Conservation (phyloP, 2,888 invertebrate genomes). For the Amphipoea oculea region DNA sequence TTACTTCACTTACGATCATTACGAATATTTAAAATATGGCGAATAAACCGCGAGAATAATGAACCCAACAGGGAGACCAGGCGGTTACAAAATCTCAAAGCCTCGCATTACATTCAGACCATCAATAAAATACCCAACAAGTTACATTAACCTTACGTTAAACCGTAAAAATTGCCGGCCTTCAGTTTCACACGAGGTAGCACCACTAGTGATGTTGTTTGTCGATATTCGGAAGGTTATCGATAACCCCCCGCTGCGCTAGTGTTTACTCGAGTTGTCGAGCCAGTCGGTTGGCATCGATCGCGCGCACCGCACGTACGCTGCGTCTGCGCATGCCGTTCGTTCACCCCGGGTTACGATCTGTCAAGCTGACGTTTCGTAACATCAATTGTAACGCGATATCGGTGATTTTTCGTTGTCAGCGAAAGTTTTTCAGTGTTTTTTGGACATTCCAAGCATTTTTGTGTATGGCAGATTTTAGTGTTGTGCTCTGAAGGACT, state of each 20-base stretch:
- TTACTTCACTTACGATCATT: slow-evolving; percentile 29
- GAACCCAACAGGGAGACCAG: slow-evolving; percentile 25
- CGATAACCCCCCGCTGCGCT: slow-evolving; percentile 87
- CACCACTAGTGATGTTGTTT: slow-evolving; percentile 75
- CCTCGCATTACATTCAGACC: slow-evolving; percentile 50
- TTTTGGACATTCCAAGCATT: slow-evolving; percentile 66
- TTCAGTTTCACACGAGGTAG: slow-evolving; percentile 73
- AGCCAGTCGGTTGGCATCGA: slow-evolving; percentile 80
- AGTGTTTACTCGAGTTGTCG: slow-evolving; percentile 71
- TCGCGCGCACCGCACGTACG: slow-evolving; percentile 81
- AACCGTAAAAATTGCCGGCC: slow-evolving; percentile 70
- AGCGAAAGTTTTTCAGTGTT: slow-evolving; percentile 62
- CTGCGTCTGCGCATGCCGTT: slow-evolving; percentile 76
- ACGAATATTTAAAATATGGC: slow-evolving; percentile 16
- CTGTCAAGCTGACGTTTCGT: slow-evolving; percentile 87
- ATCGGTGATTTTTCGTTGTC: slow-evolving; percentile 64
- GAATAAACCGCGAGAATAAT: slow-evolving; percentile 49
- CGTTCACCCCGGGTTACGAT: slow-evolving; percentile 81
- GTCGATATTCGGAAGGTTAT: slow-evolving; percentile 79
- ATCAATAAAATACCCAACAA: slow-evolving; percentile 64
- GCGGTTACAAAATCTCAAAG: slow-evolving; percentile 52
- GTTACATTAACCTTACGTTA: slow-evolving; percentile 65
- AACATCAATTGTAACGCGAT: slow-evolving; percentile 74
- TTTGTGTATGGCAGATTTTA: slow-evolving; percentile 62
- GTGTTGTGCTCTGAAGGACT: slow-evolving; percentile 74